Conservation (phyloP, 2,888 invertebrate species). For the Hyalella azteca region DNA sequence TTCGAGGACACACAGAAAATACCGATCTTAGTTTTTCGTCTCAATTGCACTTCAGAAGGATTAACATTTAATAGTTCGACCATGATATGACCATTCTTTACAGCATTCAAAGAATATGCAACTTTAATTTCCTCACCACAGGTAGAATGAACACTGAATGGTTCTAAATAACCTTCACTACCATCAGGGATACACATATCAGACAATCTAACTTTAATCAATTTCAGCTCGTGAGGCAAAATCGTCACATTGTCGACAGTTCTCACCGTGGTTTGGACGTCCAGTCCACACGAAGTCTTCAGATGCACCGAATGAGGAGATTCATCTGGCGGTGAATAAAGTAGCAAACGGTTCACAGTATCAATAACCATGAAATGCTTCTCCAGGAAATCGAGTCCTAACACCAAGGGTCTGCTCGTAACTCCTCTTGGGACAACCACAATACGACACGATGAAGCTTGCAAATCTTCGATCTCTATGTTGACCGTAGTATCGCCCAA, state of each 20-base stretch:
- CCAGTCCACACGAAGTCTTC: not conserved
- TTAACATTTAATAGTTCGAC: too few species aligned
- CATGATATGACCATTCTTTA: too few species aligned
- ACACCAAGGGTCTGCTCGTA: not conserved
- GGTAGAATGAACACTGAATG: too few species aligned
- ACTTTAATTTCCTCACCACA: too few species aligned
- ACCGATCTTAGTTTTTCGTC: too few species aligned
- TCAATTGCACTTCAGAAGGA: too few species aligned
- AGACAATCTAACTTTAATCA: not conserved
- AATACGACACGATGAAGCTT: not conserved
- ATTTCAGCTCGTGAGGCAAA: not conserved
- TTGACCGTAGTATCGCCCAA: not conserved
- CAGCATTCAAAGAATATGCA: too few species aligned
- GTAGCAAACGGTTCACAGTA: not conserved
- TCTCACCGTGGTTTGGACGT: not conserved
- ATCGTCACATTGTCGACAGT: not conserved
- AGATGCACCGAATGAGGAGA: not conserved
- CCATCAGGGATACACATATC: not conserved
- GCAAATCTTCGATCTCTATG: not conserved
- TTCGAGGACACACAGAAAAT: too few species aligned
- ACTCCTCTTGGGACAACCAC: not conserved
- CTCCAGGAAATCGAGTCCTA: not conserved
- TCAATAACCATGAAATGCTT: not conserved
- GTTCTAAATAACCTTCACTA: slow-evolving; percentile 6
- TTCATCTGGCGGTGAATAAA: not conserved